Percentiles rank a stretch among this genome's conserved stretches.
These are phyloP conservation scores for Clitarchus hookeri DNA, from an alignment of 2,888 invertebrate genomes.

Conservation along the genomic window DNA sequence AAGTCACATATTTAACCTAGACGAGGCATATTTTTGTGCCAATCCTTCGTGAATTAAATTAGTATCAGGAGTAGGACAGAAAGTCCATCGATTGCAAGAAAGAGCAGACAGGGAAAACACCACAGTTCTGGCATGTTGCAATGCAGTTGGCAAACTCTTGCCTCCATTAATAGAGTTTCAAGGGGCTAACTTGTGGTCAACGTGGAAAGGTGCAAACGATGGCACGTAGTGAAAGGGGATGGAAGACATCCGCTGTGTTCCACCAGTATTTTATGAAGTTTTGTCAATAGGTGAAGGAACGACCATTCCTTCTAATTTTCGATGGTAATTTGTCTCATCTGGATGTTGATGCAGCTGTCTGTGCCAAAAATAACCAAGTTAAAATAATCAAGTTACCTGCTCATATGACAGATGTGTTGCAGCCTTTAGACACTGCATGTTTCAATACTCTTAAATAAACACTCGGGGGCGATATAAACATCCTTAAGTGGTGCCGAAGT, in stretches of 20 bases:
- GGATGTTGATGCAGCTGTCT: constrained; percentile 15
- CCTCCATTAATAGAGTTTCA: constrained; percentile 40
- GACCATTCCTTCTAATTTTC: constrained; percentile 36
- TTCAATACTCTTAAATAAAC: not conserved
- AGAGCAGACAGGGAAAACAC: constrained; percentile 44
- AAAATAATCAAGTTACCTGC: constrained; percentile 39
- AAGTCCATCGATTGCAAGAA: constrained; percentile 41
- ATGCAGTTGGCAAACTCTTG: constrained; percentile 38
- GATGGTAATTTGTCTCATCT: constrained; percentile 41
- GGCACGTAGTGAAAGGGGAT: constrained; percentile 29
- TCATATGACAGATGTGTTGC: constrained; percentile 34
- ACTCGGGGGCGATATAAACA: not conserved
- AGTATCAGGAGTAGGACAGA: constrained; percentile 40
- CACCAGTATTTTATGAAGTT: constrained; percentile 31
- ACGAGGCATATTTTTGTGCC: constrained; percentile 42
- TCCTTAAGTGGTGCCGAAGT: not conserved
- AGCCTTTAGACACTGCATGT: constrained; percentile 20
- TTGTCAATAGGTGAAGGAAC: constrained; percentile 28
- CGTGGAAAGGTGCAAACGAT: constrained; percentile 21
- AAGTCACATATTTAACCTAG: constrained; percentile 39
- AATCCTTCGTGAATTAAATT: constrained; percentile 42
- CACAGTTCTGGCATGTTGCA: constrained; percentile 43
- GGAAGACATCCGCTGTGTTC: constrained; percentile 28
- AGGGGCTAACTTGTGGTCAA: not conserved
- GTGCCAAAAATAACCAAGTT: constrained; percentile 33